A percentile compares a stretch with the other conserved stretches of the same genome.
Conservation (phyloP, 1,140 invertebrate species). For the Neotoxoptera formosana region DNA sequence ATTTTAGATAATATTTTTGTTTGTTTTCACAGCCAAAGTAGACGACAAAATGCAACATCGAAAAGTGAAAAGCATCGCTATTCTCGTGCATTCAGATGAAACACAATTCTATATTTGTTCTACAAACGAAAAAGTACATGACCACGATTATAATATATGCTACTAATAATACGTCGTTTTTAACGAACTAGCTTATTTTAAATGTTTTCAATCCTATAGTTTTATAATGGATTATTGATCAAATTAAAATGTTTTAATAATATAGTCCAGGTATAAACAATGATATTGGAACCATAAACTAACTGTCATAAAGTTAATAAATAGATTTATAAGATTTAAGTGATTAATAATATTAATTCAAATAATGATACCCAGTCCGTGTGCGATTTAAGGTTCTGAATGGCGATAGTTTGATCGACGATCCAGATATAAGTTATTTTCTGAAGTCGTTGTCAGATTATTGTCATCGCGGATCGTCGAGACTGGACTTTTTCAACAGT, state of each 20-base stretch:
- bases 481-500: slow-evolving; percentile 49
- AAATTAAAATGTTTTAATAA: too few relatives aligned
- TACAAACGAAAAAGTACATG: slow-evolving; percentile 18
- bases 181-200: background rate
- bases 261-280: background rate
- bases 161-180: background rate
- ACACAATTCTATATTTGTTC: slow-evolving; percentile 48
- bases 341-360: background rate
- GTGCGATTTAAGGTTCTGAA: slow-evolving; percentile 18
- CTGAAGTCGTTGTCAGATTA: slow-evolving; percentile 33
- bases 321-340: background rate
- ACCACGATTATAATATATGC: background rate
- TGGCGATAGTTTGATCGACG: slow-evolving; percentile 12
- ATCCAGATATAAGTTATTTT: slow-evolving; percentile 47
- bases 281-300: background rate
- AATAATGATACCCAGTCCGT: background rate
- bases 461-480: slow-evolving; percentile 26
- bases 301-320: background rate
- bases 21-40: slow-evolving; percentile 40
- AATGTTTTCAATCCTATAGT: background rate
- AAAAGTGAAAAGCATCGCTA: slow-evolving; percentile 51
- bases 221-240: too few relatives aligned
- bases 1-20: background rate
- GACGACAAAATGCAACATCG: slow-evolving; percentile 52
- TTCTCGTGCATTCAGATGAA: slow-evolving; percentile 43